A percentile compares a stretch with the other conserved stretches of the same genome.
phyloP scores from a whole-genome alignment of 2,797 vertebrate genomes.

The Eptatretus atami region DNA sequence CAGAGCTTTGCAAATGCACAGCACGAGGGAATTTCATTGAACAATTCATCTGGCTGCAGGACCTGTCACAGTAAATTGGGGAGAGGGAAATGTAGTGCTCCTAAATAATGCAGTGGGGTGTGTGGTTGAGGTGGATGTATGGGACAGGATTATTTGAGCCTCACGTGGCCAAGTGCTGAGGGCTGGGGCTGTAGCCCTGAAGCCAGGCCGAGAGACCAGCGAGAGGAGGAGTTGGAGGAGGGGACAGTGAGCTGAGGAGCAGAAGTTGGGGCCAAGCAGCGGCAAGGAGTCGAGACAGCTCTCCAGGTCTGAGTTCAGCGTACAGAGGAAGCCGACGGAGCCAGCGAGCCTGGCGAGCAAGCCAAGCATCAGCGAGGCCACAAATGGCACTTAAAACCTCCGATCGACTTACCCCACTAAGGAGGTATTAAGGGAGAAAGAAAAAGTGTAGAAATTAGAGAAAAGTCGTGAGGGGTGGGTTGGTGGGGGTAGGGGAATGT shows the following conservation, averaged over 20 bases:
- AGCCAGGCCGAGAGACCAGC: no score
- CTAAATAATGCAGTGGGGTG: no score
- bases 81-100: no score
- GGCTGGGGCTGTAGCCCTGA: no score
- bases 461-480: not conserved
- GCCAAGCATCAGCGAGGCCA: slow-evolving; percentile 80
- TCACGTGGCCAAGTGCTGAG: no score
- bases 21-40: no score
- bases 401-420: slow-evolving; percentile 39
- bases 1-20: no score
- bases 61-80: no score
- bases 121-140: no score
- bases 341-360: slow-evolving; percentile 92
- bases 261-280: slow-evolving; percentile 94
- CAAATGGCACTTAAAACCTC: slow-evolving; percentile 85
- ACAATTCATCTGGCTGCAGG: no score
- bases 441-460: not conserved
- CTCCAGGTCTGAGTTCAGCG: slow-evolving; percentile 82
- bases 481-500: not conserved
- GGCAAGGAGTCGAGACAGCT: slow-evolving; percentile 86
- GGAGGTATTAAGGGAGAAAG: not conserved
- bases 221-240: no score
- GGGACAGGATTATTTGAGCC: no score
- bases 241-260: slow-evolving; percentile 47
- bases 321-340: slow-evolving; percentile 97